Percentiles rank a stretch among this genome's conserved stretches.
phyloP scores from a whole-genome alignment of 2,888 invertebrate genomes.

The Sycophila texana region DNA sequence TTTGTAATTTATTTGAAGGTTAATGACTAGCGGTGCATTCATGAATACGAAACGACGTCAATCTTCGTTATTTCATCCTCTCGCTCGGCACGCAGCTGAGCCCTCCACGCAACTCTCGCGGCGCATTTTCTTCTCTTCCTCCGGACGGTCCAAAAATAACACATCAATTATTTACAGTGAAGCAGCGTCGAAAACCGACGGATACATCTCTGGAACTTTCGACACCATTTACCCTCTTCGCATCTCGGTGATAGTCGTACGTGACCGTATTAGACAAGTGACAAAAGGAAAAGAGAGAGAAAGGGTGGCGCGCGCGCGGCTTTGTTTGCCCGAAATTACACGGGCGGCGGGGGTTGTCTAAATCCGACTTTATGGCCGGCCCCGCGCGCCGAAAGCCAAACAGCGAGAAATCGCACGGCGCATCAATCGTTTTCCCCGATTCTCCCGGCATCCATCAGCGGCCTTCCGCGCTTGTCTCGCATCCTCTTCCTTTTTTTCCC shows the following conservation, averaged over 20 bases:
- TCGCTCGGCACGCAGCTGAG: no score
- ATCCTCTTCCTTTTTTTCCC: slow-evolving; percentile 7
- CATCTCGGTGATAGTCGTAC: not conserved
- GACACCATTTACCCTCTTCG: no score
- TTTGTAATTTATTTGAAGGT: no score
- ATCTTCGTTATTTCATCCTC: no score
- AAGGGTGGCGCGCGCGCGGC: no score
- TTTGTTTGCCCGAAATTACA: slow-evolving; percentile 32
- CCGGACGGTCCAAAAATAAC: no score
- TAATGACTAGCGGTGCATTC: no score
- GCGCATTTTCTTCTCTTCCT: no score
- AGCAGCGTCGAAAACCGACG: no score
- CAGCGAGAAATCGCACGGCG: slow-evolving; percentile 1
- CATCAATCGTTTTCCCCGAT: slow-evolving; percentile 36
- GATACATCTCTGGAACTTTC: no score
- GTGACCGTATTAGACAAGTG: slow-evolving; percentile 4
- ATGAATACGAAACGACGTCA: no score
- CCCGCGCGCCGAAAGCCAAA: slow-evolving; percentile 28
- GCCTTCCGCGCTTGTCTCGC: not conserved
- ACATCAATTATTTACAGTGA: slow-evolving; percentile 22
- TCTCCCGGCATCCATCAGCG: slow-evolving; percentile 21
- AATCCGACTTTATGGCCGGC: slow-evolving; percentile 33
- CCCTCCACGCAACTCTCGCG: no score
- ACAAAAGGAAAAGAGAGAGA: slow-evolving; percentile 10
- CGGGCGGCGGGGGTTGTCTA: not conserved